Evolutionary conservation across 2,888 invertebrate genomes (phyloP), one percentile per base, ranked within the genome.

Genomic region (Machimus atricapillus): DNA sequence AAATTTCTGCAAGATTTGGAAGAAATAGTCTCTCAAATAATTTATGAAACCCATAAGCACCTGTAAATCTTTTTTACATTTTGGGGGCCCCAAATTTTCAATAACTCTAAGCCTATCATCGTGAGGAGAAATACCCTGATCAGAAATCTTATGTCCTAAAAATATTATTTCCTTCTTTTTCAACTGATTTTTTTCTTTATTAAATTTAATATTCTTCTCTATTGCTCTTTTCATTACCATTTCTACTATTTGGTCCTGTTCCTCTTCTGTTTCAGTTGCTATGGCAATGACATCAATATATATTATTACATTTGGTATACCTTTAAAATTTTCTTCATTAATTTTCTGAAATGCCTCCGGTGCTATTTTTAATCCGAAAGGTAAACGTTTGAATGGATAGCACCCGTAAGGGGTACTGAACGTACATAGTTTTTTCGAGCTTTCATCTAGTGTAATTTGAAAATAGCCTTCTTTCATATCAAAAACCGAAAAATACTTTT

Each of bases 211-310:
- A n/a, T n/a, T n/a, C n/a, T n/a, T n/a, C n/a, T n/a, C n/a, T 37
- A 37, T 37, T 37, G 37, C 37, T 37, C 37, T 87, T 9, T 90
- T 86, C 74, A 91, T 46, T 1, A 91, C 90, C 83, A 86, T 9
- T 56, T 87, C 79, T 23, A 90, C 86, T 43, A 88, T 90, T 77
- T 87, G 8, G 87, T 90, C 89, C 87, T 90, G 90, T 86, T 90
- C 87, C 56, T 87, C 56, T 73, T 83, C 58, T 46, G 37, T 87
- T 16, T 86, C 79, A 9, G 86, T 85, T 1, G 77, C 74, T 66
- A 89, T 87, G 0, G 89, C 52, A 87, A 91, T 87, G 89, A 91
- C 88, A 89, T 92, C 89, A 88, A 91, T 89, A 88, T 91, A 90
- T 76, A 92, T 83, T 85, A 89, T 9, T 81, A 91, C 89, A 88